These are phyloP conservation scores for Hylia prasina DNA, from an alignment of 2,113 vertebrate species.

Conservation along the genomic window DNA sequence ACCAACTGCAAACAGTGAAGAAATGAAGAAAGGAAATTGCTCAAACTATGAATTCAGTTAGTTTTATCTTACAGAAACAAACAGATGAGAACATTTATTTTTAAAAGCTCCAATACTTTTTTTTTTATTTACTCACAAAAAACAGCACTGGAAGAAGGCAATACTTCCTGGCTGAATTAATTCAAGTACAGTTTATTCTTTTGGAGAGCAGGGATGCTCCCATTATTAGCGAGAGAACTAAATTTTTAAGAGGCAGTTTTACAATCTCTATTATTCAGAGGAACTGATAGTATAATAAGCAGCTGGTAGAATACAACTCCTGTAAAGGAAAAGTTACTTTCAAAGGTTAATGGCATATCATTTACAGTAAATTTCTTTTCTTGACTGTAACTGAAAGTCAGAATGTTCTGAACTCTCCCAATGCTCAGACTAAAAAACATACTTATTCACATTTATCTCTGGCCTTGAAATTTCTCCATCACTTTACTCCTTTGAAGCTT, in stretches of 20 bases:
- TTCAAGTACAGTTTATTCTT: not conserved
- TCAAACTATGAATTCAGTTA: not conserved
- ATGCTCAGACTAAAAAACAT: not conserved
- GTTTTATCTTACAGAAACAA: not conserved
- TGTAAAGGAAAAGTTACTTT: slow-evolving; percentile 17
- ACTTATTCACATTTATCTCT: not conserved
- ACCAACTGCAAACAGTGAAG: not conserved
- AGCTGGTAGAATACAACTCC: not conserved
- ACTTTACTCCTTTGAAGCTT: not conserved
- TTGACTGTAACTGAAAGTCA: not conserved
- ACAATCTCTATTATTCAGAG: not conserved
- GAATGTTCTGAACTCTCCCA: not conserved
- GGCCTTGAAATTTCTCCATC: not conserved
- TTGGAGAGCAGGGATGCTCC: not conserved
- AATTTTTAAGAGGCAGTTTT: not conserved
- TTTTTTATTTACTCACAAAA: not conserved
- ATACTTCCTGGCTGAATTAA: not conserved
- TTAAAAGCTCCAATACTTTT: not conserved
- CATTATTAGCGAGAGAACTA: not conserved
- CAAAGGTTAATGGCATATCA: not conserved
- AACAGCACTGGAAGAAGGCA: not conserved
- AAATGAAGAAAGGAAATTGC: not conserved
- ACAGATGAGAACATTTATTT: not conserved
- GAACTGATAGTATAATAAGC: not conserved
- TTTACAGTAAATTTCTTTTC: not conserved